Percentiles rank a stretch among this genome's conserved stretches.
These are phyloP conservation scores for Tribolium castaneum DNA, from an alignment of 1,140 invertebrate species.

Conservation along the genomic window DNA sequence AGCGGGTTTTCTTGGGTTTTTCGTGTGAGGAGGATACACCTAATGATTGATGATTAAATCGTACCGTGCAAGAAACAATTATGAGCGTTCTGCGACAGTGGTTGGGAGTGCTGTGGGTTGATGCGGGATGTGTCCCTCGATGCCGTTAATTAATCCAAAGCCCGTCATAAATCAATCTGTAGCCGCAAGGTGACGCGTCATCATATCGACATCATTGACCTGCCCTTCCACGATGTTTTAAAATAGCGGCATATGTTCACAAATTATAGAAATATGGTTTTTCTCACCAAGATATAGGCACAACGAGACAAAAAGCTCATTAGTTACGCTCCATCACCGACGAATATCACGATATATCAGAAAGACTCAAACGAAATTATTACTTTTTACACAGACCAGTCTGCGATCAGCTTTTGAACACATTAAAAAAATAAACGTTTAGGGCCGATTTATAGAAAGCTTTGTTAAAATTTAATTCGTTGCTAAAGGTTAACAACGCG, in stretches of 20 bases:
- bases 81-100: slow-evolving; percentile 55
- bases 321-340: slow-evolving; percentile 24
- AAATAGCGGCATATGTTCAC: slow-evolving; percentile 45
- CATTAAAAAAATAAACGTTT: too few relatives aligned
- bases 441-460: too few relatives aligned
- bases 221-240: slow-evolving; percentile 55
- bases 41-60: slow-evolving; percentile 54
- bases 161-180: slow-evolving; percentile 62
- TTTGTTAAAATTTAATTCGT: too few relatives aligned
- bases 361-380: not conserved
- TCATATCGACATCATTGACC: slow-evolving; percentile 63
- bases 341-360: not conserved
- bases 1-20: not conserved
- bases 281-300: slow-evolving; percentile 41
- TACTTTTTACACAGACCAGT: not conserved
- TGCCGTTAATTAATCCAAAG: slow-evolving; percentile 61
- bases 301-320: slow-evolving; percentile 44
- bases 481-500: too few relatives aligned
- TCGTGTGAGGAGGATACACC: slow-evolving; percentile 9
- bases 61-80: slow-evolving; percentile 57
- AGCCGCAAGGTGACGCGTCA: slow-evolving; percentile 63
- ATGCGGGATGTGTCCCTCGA: slow-evolving; percentile 56
- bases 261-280: slow-evolving; percentile 48
- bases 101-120: slow-evolving; percentile 49
- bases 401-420: not conserved